Conservation (phyloP, 23 tunicate genomes). For the Halocynthia roretzi region DNA sequence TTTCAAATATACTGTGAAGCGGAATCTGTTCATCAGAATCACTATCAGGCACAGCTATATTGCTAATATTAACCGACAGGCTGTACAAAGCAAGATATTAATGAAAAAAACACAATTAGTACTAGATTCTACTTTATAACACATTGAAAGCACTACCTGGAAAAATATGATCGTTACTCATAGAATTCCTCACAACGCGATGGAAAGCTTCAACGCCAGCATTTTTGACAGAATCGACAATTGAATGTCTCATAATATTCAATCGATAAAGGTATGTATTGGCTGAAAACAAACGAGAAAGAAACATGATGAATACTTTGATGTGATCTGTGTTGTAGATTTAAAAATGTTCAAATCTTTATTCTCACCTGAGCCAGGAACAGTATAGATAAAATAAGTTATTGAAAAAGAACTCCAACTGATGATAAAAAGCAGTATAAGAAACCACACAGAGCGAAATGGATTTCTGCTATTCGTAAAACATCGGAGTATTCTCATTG, state of each 20-base stretch:
- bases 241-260: conserved; percentile 2
- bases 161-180: neutral
- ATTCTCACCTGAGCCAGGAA: conserved; percentile 22
- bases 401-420: conserved; percentile 17
- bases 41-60: no score
- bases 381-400: conserved; percentile 21
- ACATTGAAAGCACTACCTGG: no score
- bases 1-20: no score
- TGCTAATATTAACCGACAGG: no score
- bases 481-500: no score
- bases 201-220: conserved; percentile 15
- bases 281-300: conserved; percentile 15
- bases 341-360: no score
- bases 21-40: no score
- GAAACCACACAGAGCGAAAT: conserved; percentile 10
- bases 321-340: no score
- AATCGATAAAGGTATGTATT: conserved; percentile 23
- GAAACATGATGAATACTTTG: no score
- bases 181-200: conserved; percentile 16
- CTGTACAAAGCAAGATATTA: no score
- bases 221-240: neutral
- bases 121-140: no score
- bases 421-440: neutral
- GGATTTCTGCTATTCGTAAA: neutral
- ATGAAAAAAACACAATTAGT: no score